These are phyloP conservation scores for Eupelmus urozonus DNA, from an alignment of 2,888 invertebrate species.

Conservation along the genomic window DNA sequence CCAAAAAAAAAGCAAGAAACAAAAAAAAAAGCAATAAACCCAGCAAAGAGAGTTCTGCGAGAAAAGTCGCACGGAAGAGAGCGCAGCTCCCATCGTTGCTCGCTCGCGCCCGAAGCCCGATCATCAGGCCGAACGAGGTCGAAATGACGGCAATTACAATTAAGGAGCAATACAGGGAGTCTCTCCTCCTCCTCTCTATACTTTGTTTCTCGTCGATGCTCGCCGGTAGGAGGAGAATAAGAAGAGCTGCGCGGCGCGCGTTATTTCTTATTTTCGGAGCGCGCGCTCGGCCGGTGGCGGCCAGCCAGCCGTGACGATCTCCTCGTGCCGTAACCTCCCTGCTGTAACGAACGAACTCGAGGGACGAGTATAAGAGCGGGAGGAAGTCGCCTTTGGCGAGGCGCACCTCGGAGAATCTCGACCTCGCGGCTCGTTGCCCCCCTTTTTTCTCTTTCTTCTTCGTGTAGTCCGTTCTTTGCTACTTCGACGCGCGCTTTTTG, in stretches of 20 bases:
- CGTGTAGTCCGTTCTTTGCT: no score
- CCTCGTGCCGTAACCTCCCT: slow-evolving; percentile 6
- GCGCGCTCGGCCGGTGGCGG: neutral
- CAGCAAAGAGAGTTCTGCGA: no score
- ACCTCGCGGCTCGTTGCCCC: neutral
- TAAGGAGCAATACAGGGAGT: slow-evolving; percentile 6
- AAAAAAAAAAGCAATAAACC: no score
- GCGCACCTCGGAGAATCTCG: slow-evolving; percentile 32
- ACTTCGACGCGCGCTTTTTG: no score
- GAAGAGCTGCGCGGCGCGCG: no score
- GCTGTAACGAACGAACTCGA: neutral
- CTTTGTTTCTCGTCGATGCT: slow-evolving; percentile 6
- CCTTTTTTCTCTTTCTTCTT: neutral
- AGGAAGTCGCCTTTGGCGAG: slow-evolving; percentile 26
- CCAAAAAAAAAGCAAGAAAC: no score
- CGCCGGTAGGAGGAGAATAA: neutral
- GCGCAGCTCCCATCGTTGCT: no score
- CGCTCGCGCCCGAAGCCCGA: neutral
- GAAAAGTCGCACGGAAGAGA: no score
- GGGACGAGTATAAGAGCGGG: neutral
- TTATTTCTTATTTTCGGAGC: slow-evolving; percentile 8
- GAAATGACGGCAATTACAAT: slow-evolving; percentile 8
- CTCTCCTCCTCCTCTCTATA: neutral
- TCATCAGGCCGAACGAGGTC: neutral
- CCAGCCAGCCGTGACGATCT: slow-evolving; percentile 30